These are phyloP conservation scores for Phalacrocorax pelagicus DNA, from an alignment of 2,113 vertebrate genomes.

Conservation along the genomic window DNA sequence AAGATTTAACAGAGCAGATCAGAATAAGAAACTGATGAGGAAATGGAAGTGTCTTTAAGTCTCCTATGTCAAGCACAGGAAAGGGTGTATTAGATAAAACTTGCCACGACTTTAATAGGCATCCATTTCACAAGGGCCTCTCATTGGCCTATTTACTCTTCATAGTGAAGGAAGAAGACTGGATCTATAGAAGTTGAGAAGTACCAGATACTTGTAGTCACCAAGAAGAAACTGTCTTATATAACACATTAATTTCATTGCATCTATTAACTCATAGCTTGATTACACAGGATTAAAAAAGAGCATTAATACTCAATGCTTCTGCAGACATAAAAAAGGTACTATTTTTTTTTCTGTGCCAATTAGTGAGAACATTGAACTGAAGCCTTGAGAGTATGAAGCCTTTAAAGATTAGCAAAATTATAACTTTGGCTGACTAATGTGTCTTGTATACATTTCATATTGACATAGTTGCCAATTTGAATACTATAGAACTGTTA, in stretches of 20 bases:
- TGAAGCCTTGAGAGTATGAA: background rate
- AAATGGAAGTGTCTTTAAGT: too few relatives aligned
- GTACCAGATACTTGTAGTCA: background rate
- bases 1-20: background rate
- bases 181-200: background rate
- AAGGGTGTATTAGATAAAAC: background rate
- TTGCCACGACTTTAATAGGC: background rate
- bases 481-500: background rate
- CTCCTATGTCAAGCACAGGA: background rate
- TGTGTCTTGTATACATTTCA: background rate
- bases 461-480: background rate
- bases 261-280: background rate
- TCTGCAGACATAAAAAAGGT: background rate
- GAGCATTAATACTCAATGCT: background rate
- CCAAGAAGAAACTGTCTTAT: background rate
- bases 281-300: background rate
- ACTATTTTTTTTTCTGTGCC: background rate
- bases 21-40: background rate
- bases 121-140: background rate
- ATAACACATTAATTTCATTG: background rate
- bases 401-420: background rate
- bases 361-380: background rate
- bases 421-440: background rate
- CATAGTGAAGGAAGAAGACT: rapidly evolving
- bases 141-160: background rate